Conservation (phyloP, 2,888 invertebrate genomes). For the Exephanes ischioxanthus region DNA sequence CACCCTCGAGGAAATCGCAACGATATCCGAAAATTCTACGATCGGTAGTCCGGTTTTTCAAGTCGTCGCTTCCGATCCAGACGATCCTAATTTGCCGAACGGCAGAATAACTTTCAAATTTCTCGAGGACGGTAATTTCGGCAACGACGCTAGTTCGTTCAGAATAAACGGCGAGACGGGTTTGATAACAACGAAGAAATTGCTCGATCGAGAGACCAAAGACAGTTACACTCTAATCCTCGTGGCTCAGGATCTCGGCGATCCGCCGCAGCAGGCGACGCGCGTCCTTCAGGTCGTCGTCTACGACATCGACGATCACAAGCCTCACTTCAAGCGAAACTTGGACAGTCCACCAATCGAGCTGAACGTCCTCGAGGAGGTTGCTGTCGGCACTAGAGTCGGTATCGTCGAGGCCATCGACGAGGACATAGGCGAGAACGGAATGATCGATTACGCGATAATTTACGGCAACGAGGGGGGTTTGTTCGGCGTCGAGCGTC, state of each 20-base stretch:
- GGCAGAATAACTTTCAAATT: conserved; percentile 91
- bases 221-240: conserved; percentile 91
- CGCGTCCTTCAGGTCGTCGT: conserved; percentile 89
- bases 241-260: conserved; percentile 92
- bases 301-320: conserved; percentile 92
- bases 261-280: conserved; percentile 91
- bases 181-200: conserved; percentile 89
- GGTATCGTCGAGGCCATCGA: conserved; percentile 90
- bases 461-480: conserved; percentile 91
- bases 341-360: conserved; percentile 88
- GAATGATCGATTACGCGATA: conserved; percentile 91
- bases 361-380: conserved; percentile 89
- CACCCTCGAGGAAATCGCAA: conserved; percentile 89
- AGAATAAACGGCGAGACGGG: conserved; percentile 87
- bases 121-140: conserved; percentile 88
- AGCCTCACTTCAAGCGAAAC: conserved; percentile 90
- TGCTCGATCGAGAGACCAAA: conserved; percentile 91
- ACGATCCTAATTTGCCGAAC: conserved; percentile 91
- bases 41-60: conserved; percentile 91
- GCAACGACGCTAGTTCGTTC: conserved; percentile 81
- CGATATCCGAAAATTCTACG: conserved; percentile 91
- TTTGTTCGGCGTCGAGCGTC: conserved; percentile 88
- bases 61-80: conserved; percentile 92
- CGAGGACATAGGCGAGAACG: conserved; percentile 91
- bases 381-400: conserved; percentile 88